Percentiles rank a stretch among this genome's conserved stretches.
phyloP scores from a whole-genome alignment of 2,113 vertebrate genomes.

The Heterotilapia buettikoferi region DNA sequence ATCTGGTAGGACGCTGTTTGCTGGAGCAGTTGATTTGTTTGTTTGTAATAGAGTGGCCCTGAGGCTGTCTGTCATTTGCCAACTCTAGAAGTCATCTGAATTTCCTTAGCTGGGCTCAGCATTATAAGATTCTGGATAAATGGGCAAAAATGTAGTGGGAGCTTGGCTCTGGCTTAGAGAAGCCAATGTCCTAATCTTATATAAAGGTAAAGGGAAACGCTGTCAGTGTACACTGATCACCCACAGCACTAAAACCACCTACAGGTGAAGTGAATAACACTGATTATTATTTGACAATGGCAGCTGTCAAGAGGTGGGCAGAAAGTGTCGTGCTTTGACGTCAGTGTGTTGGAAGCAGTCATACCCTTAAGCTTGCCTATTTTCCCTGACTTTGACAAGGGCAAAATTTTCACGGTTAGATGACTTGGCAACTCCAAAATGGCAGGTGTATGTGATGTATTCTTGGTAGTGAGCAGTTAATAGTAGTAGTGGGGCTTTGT shows the following conservation, averaged over 20 bases:
- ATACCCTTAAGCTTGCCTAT: neutral
- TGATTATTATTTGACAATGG: neutral
- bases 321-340: neutral
- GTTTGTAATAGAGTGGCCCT: constrained; percentile 40
- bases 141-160: neutral
- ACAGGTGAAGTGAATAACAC: neutral
- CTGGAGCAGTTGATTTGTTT: constrained; percentile 55
- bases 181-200: neutral
- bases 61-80: constrained; percentile 29
- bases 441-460: neutral
- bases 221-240: neutral
- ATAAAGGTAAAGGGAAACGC: neutral
- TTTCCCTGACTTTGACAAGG: neutral
- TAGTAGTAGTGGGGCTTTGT: neutral
- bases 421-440: neutral
- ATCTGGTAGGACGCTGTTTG: constrained; percentile 25
- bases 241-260: neutral
- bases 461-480: neutral
- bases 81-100: constrained; percentile 25
- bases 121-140: neutral
- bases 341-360: neutral
- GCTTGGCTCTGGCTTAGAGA: neutral
- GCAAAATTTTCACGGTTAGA: neutral
- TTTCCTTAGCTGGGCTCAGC: constrained; percentile 9
- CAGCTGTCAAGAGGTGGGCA: neutral